Evolutionary conservation across 1,140 invertebrate species (phyloP), one percentile per base, ranked within the genome.

Genomic region (Acromyrmex echinatior): DNA sequence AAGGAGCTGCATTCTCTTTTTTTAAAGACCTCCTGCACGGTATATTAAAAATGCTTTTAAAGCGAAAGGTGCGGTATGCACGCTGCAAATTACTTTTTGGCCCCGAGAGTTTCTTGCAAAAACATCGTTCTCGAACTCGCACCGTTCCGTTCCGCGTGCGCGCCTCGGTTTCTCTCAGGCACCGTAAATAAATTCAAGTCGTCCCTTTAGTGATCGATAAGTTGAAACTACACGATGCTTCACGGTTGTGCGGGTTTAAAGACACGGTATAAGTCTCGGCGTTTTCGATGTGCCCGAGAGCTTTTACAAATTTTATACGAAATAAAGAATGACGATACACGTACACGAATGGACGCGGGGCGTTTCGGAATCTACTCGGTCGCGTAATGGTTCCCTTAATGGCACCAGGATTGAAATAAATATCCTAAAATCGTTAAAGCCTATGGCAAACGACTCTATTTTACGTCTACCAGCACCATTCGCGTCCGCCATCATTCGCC

Each of bases 41-140:
- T 80, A 39, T 86, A 88, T 89, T 89, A 89, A 88, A 89, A 88
- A 80, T 86, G 87, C 88, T 88, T 86, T 89, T 88, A 88, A 88
- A 86, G 62, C 68, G 71, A 86, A 88, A 87, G 88, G n/a, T 78
- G 79, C 58, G 78, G 87, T 65, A 89, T 80, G 81, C 78, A 68
- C 68, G 87, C 88, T 80, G 66, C 79, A 89, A 88, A 89, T 89
- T 89, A 89, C 87, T 86, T 86, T 89, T 88, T 66, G 85, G 78
- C 25, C 73, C 74, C 60, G 68, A 63, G 49, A 73, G 81, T 82
- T 80, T 80, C 86, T 86, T 66, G 56, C 70, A 31, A 45, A 73
- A 60, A 51, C 12, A 63, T 35, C 45, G 49, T 51, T 35, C 18
- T 70, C 71, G 18, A 78, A 73, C 49, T 58, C 68, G 56, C 76